Evolutionary conservation across 2,888 invertebrate species (phyloP).

Genomic region (Barypeithes pellucidus): DNA sequence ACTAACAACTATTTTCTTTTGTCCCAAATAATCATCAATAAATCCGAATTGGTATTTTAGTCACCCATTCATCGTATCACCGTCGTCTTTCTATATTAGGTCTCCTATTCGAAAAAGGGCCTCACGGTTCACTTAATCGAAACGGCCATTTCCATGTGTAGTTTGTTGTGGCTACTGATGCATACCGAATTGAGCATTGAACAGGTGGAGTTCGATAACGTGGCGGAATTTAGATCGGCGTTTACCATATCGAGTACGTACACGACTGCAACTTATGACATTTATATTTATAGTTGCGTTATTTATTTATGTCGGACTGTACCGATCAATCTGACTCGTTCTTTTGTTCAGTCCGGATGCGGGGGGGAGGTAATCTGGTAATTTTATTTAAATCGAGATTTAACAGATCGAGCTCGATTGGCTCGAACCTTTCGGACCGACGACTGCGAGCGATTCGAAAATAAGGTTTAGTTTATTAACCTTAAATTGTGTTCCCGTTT

Average conservation of each 20-base stretch:
- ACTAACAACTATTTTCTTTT: not conserved
- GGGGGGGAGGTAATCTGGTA: too few species aligned
- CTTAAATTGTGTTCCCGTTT: too few species aligned
- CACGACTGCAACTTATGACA: too few species aligned
- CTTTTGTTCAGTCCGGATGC: too few species aligned
- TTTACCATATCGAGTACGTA: conserved; percentile 20
- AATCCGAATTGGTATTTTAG: conserved; percentile 15
- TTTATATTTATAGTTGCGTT: too few species aligned
- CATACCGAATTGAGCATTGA: conserved; percentile 36
- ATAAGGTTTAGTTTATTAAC: too few species aligned
- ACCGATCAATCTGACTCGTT: too few species aligned
- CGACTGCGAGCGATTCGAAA: too few species aligned
- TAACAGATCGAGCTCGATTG: too few species aligned
- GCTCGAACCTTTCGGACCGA: too few species aligned
- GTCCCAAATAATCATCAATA: conserved; percentile 2
- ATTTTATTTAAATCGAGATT: too few species aligned
- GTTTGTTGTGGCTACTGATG: conserved; percentile 36
- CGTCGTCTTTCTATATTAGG: conserved; percentile 29
- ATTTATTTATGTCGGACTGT: too few species aligned
- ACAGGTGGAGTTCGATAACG: conserved; percentile 42
- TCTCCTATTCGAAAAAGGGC: conserved; percentile 33
- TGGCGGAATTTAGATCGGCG: conserved; percentile 22
- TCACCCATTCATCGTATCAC: conserved; percentile 7
- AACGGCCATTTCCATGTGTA: conserved; percentile 37
- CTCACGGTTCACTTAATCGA: conserved; percentile 29